phyloP scores from a whole-genome alignment of 2,888 invertebrate species.

The Ferrisia virgata region DNA sequence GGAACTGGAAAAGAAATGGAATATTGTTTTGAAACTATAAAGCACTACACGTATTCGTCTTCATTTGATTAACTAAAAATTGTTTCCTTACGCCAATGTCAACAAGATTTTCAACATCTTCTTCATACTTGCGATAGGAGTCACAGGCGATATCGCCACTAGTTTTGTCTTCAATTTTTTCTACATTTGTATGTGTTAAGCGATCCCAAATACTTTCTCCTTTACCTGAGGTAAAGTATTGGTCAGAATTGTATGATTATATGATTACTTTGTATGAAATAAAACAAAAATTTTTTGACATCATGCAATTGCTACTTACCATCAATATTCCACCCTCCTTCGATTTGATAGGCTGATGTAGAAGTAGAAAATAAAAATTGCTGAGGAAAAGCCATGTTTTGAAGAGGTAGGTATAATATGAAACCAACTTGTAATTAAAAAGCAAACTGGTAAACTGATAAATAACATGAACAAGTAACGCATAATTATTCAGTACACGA shows the following conservation, averaged over 20 bases:
- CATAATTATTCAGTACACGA: too few relatives aligned
- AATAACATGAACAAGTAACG: too few relatives aligned
- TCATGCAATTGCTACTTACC: slow-evolving; percentile 16
- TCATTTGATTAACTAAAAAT: not conserved
- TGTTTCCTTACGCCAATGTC: slow-evolving; percentile 56
- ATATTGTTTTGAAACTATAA: not conserved
- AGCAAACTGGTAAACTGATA: too few relatives aligned
- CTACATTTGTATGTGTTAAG: slow-evolving; percentile 59
- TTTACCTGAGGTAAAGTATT: slow-evolving; percentile 61
- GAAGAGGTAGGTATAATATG: too few relatives aligned
- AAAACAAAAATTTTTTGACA: not conserved
- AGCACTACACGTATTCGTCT: not conserved
- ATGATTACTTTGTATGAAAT: too few relatives aligned
- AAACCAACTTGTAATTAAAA: not conserved
- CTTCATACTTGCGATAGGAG: slow-evolving; percentile 63
- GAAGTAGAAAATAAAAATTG: not conserved
- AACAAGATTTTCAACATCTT: slow-evolving; percentile 61
- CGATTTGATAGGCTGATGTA: slow-evolving; percentile 26
- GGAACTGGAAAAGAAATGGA: slow-evolving; percentile 8
- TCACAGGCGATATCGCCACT: slow-evolving; percentile 66
- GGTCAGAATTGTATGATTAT: too few relatives aligned
- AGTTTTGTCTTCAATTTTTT: slow-evolving; percentile 58
- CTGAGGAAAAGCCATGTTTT: not conserved
- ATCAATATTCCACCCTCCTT: slow-evolving; percentile 30
- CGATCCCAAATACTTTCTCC: slow-evolving; percentile 68